These are phyloP conservation scores for Phylloscopus trochiloides DNA, from an alignment of 2,113 vertebrate species.

Conservation along the genomic window DNA sequence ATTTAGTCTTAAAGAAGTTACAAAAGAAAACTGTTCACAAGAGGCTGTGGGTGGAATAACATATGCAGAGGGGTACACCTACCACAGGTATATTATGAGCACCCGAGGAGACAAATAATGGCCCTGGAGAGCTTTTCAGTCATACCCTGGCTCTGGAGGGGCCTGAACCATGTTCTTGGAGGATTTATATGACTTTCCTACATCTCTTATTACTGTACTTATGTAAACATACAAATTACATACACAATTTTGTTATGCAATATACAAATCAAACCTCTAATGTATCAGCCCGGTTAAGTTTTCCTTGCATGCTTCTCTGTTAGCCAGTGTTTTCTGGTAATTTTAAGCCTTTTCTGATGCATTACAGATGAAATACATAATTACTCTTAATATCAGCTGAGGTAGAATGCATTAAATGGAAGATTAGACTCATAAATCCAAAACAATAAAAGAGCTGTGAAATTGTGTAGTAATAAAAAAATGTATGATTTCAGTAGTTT, in stretches of 20 bases:
- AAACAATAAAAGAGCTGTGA: neutral
- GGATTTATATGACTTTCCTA: neutral
- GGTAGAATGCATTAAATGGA: neutral
- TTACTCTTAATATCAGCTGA: neutral
- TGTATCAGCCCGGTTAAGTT: neutral
- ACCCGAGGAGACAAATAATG: neutral
- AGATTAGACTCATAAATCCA: neutral
- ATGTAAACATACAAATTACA: neutral
- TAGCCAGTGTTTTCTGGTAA: neutral
- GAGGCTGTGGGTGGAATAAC: conserved; percentile 16
- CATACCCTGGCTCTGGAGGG: neutral
- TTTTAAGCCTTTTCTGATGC: neutral
- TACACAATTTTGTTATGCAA: neutral
- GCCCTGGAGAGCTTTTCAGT: neutral
- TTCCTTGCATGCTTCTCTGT: neutral
- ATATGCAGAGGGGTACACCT: neutral
- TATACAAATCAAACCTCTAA: neutral
- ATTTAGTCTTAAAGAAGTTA: neutral
- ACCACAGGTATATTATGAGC: neutral
- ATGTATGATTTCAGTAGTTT: neutral
- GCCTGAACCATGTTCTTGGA: neutral
- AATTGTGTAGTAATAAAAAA: neutral
- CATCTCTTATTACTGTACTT: neutral
- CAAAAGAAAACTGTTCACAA: neutral
- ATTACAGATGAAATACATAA: neutral